Base-by-base conservation (phyloP, 2,888 invertebrate species). In the Pachliopta kotzebuea region DNA sequence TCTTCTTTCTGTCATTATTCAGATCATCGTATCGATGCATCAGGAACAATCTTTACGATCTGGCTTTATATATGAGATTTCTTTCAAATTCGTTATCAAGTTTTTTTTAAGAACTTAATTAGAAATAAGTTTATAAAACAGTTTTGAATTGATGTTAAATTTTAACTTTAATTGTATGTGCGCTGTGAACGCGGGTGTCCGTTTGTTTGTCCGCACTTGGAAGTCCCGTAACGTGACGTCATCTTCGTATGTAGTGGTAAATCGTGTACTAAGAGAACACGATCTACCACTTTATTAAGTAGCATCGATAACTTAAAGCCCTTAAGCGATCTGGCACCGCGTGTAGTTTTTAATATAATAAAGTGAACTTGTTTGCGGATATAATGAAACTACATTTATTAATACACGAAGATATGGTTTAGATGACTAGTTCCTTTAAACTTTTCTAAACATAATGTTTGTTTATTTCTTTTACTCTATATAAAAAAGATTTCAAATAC, bases 211-310 rank as follows among this genome's bases (percentile, higher is more conserved):
- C 57, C 54, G 54, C 62, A 65, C 65, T 65, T 31, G 65, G 65
- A 61, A 58, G 65, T 65, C 54, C 65, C 65, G 65, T 65, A 61
- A 54, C 42, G 54, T 49, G 54, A 53, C 29, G 65, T 50, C 24
- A 53, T 52, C 56, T 24, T 60, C 56, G 53, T 56, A 52, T 65
- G 55, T 57, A 54, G 37, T 55, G 23, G 21, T 21, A 52, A 23
- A 21, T 52, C 50, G 50, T 52, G 50, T 21, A 21, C 50, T 52
- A 52, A 52, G 50, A 52, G 8, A 52, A 52, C 50, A 52, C 21
- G 50, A 20, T 21, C 21, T 9, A 52, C 50, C 50, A 52, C 50
- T 52, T 42, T 53, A 37, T 42, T 42, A 54, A 61, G 20, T 53
- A 31, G 9, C 18, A 37, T 45, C 58, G 58, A 49, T 49, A 58